Evolutionary conservation across 2,113 vertebrate species (phyloP).

Genomic region (Seriola aureovittata): DNA sequence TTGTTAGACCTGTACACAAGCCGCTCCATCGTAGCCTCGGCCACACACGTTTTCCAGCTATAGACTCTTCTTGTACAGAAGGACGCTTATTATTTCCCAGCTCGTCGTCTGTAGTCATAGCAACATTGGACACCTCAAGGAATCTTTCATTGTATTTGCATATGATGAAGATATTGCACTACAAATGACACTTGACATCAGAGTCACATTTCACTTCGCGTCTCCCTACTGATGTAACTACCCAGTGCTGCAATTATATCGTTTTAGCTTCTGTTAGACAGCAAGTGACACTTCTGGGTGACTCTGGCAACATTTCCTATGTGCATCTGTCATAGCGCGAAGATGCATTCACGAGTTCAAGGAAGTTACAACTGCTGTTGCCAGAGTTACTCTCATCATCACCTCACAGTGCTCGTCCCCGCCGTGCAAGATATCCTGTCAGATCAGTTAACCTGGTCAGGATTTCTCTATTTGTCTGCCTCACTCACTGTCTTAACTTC

Average conservation of each 20-base stretch:
- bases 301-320: neutral
- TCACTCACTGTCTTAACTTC: neutral
- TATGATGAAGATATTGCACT: slow-evolving; percentile 26
- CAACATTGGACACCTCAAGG: slow-evolving; percentile 7
- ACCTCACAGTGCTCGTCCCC: neutral
- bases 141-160: slow-evolving; percentile 23
- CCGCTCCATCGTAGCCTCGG: slow-evolving; percentile 39
- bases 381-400: neutral
- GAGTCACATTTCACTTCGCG: neutral
- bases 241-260: neutral
- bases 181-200: slow-evolving; percentile 20
- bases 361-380: neutral
- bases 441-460: neutral
- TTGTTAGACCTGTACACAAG: slow-evolving; percentile 27
- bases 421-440: no score
- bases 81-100: slow-evolving; percentile 28
- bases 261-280: neutral
- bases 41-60: slow-evolving; percentile 36
- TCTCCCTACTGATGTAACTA: neutral
- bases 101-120: slow-evolving; percentile 29
- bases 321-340: neutral
- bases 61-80: slow-evolving; percentile 32
- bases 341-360: neutral
- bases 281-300: neutral
- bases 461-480: neutral